Evolutionary conservation across 2,113 vertebrate species (phyloP).

Genomic region (Eolophus roseicapilla): DNA sequence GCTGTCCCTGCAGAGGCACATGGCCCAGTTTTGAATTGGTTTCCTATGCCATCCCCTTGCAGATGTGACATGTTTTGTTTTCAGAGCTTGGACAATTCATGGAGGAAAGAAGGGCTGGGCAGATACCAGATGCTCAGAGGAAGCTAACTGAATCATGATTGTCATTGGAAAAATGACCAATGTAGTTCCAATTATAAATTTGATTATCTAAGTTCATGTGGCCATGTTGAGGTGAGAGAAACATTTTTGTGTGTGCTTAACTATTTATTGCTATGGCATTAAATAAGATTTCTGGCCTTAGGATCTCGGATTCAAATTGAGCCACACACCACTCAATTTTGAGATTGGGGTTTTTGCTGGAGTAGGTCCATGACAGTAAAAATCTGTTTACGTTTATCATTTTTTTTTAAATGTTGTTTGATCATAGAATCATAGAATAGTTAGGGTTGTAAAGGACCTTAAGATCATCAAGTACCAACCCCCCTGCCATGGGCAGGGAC

Average conservation of each 20-base stretch:
- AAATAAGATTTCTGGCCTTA: not conserved
- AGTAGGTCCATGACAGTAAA: not conserved
- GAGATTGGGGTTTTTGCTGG: not conserved
- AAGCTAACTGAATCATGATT: conserved; percentile 76
- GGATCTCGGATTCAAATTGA: not conserved
- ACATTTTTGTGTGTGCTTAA: not conserved
- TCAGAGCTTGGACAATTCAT: not conserved
- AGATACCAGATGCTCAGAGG: conserved; percentile 54
- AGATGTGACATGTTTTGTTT: not conserved
- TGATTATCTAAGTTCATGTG: conserved; percentile 43
- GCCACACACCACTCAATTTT: not conserved
- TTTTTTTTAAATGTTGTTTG: not conserved
- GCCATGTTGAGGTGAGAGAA: conserved; percentile 21
- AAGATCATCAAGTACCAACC: no score
- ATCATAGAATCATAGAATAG: no score
- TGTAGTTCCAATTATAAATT: conserved; percentile 55
- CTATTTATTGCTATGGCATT: not conserved
- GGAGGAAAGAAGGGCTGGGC: conserved; percentile 5
- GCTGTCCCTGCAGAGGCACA: not conserved
- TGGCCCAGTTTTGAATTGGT: not conserved
- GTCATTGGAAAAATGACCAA: conserved; percentile 68
- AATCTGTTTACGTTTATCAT: not conserved
- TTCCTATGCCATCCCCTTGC: fast-evolving
- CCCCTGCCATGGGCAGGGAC: no score
- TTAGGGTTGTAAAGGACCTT: no score